These are phyloP conservation scores for Drosophila crucigera DNA, from an alignment of 2,888 invertebrate genomes.

Conservation along the genomic window DNA sequence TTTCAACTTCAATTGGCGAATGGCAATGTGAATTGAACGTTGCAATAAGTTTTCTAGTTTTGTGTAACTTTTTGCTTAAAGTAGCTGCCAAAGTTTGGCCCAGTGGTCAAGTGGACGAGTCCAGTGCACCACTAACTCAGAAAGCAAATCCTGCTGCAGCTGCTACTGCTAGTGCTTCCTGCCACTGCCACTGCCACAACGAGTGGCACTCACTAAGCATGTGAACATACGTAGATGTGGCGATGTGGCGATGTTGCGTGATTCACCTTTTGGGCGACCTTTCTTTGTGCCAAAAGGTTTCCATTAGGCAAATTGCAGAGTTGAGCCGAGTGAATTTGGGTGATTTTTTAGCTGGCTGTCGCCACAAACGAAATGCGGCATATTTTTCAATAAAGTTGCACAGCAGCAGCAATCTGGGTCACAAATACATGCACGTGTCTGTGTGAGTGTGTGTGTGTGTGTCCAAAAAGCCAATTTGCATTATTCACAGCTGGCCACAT, in stretches of 20 bases:
- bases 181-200: not conserved
- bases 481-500: constrained; percentile 37
- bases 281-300: constrained; percentile 39
- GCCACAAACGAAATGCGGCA: constrained; percentile 61
- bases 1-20: not conserved
- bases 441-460: constrained; percentile 25
- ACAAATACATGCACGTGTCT: constrained; percentile 20
- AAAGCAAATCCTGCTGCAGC: constrained; percentile 23
- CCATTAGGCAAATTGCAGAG: constrained; percentile 77
- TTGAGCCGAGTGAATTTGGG: constrained; percentile 17
- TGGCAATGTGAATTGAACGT: not conserved
- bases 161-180: not conserved
- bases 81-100: constrained; percentile 6
- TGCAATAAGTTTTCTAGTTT: not conserved
- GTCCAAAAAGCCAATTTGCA: constrained; percentile 48
- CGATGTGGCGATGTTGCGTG: constrained; percentile 65
- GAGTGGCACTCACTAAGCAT: not conserved
- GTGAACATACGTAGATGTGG: constrained; percentile 12
- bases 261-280: constrained; percentile 48
- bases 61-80: constrained; percentile 9
- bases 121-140: constrained; percentile 60
- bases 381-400: constrained; percentile 70
- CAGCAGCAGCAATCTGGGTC: constrained; percentile 50
- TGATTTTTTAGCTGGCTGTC: constrained; percentile 30
- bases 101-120: constrained; percentile 13